Evolutionary conservation across 2,113 vertebrate genomes (phyloP), one percentile per base, ranked within the genome.

Genomic region (Charina bottae): DNA sequence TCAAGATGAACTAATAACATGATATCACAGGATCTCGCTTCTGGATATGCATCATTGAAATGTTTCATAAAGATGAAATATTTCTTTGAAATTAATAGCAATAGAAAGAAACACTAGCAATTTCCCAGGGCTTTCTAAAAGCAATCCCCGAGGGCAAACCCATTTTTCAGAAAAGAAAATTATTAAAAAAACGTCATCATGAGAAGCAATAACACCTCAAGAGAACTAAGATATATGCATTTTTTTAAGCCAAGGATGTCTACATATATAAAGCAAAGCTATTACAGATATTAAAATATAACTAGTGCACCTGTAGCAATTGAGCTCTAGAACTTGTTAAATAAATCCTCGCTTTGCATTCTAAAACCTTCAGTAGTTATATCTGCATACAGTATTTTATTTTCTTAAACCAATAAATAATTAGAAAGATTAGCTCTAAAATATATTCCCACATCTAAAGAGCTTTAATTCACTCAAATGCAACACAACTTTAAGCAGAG

Each of bases 61-160:
- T 62, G 37, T 90, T 90, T 60, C 83, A 53, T 85, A 49, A 85
- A 86, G 23, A 91, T 64, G 59, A 68, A 55, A 86, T 68, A 68
- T 86, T 91, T 91, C 60, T 62, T 55, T 91, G 59, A 91, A 86
- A 91, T 91, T 86, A 87, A 87, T 91, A 91, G 28, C 42, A 90
- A 91, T 64, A 91, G 84, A 91, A 91, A 86, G 59, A 86, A 54
- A 86, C 7, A 6, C 59, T 37, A 91, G 90, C 60, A 91, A 86
- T 91, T 91, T 91, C 49, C 59, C 83, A 91, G 59, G 90, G n/a
- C 59, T 86, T 68, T 86, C 49, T 68, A 68, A 85, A 91, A 87
- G 83, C 28, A 68, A 86, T 91, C 84, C 83, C 37, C 12, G 24
- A 85, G 83, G 90, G 64, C 84, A 87, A 91, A 87, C 23, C 60